phyloP scores from a whole-genome alignment of 2,797 vertebrate genomes.

The Champsocephalus gunnari region DNA sequence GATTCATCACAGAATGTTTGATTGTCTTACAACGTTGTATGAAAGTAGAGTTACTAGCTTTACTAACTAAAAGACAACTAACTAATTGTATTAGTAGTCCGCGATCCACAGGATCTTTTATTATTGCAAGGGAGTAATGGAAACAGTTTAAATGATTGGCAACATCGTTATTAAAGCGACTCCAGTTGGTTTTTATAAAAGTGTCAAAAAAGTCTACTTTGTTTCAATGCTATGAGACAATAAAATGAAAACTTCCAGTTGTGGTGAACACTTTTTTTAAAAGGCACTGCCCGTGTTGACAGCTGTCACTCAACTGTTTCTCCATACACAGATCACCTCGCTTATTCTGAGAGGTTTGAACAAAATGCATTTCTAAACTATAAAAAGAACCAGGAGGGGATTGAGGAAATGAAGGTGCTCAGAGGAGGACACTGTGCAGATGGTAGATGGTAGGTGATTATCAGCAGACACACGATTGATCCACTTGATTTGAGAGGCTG shows the following conservation, averaged over 20 bases:
- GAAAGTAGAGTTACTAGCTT: neutral
- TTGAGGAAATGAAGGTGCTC: conserved; percentile 42
- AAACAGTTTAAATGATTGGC: neutral
- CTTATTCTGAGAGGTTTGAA: conserved; percentile 83
- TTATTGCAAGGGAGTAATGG: neutral
- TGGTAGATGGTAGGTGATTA: conserved; percentile 69
- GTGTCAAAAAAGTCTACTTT: neutral
- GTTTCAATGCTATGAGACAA: neutral
- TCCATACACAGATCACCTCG: conserved; percentile 76
- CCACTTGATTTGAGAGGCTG: conserved; percentile 71
- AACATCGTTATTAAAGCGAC: neutral
- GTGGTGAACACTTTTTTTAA: neutral
- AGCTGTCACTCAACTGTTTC: conserved; percentile 81
- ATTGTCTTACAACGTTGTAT: neutral
- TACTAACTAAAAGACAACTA: too few species aligned
- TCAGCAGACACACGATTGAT: conserved; percentile 76
- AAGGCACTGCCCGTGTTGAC: conserved; percentile 65
- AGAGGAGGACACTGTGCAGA: conserved; percentile 53
- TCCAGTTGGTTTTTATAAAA: neutral
- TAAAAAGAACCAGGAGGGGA: conserved; percentile 69
- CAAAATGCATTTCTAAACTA: conserved; percentile 78
- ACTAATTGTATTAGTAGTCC: too few species aligned
- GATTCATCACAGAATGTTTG: neutral
- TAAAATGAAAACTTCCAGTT: neutral
- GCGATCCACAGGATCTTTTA: too few species aligned